Evolutionary conservation across 2,888 invertebrate species (phyloP).

Genomic region (Platypus cylindrus): DNA sequence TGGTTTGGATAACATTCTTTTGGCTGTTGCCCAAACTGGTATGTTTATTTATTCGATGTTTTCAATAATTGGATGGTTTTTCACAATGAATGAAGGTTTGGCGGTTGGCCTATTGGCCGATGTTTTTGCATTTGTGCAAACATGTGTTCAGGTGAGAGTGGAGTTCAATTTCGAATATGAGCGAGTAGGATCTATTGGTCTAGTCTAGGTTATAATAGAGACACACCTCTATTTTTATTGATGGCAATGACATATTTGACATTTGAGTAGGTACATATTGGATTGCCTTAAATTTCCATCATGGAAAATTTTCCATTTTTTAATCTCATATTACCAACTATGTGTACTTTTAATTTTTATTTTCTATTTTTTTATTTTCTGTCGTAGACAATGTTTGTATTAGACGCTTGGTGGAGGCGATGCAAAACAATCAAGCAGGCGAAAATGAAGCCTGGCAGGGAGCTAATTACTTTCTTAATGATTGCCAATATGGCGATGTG

Average conservation of each 20-base stretch:
- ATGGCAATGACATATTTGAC: too few relatives aligned
- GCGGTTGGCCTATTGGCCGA: conserved; percentile 74
- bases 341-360: too few relatives aligned
- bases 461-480: conserved; percentile 83
- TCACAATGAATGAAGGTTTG: conserved; percentile 69
- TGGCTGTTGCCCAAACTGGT: conserved; percentile 88
- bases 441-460: conserved; percentile 78
- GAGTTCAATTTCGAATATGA: neutral
- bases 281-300: too few relatives aligned
- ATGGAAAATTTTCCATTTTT: too few relatives aligned
- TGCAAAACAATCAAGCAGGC: conserved; percentile 73
- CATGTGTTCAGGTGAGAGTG: conserved; percentile 65
- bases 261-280: too few relatives aligned
- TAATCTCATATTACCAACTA: too few relatives aligned
- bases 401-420: conserved; percentile 78
- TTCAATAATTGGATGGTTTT: conserved; percentile 86
- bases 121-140: conserved; percentile 74
- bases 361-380: neutral
- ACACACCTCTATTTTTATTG: too few relatives aligned
- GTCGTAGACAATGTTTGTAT: conserved; percentile 54
- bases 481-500: conserved; percentile 88
- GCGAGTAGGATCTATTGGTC: neutral
- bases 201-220: too few relatives aligned
- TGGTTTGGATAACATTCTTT: conserved; percentile 69
- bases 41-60: conserved; percentile 90